Percentiles rank a stretch among this genome's conserved stretches.
Conservation (phyloP, 2,797 vertebrate species). For the Danio albolineatus region DNA sequence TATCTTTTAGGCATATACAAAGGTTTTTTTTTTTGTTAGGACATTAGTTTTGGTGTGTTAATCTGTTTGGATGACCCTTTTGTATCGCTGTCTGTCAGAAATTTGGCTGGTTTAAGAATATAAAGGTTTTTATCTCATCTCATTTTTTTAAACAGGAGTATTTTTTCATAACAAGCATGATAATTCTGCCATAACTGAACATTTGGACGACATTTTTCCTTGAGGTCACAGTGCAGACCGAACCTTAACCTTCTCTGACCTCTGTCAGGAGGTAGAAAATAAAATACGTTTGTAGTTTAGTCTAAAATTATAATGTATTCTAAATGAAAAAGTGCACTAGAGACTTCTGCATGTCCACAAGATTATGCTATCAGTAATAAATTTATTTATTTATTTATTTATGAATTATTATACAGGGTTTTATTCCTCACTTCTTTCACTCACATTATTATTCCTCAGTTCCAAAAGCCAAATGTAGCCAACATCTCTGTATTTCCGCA, state of each 20-base stretch:
- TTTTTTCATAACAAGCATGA: not conserved
- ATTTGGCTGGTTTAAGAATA: not conserved
- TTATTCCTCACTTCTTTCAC: not conserved
- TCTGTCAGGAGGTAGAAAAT: not conserved
- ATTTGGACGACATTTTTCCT: not conserved
- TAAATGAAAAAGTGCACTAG: not conserved
- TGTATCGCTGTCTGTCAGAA: not conserved
- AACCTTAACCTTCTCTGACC: not conserved
- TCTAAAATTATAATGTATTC: not conserved
- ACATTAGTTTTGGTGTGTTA: too few relatives aligned
- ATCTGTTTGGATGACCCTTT: not conserved
- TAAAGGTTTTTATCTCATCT: too few relatives aligned
- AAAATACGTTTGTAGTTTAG: too few relatives aligned
- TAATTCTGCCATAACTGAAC: not conserved
- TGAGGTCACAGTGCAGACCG: constrained; percentile 5
- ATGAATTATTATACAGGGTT: not conserved
- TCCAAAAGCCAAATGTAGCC: too few relatives aligned
- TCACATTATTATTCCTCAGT: too few relatives aligned
- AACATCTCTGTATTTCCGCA: not conserved
- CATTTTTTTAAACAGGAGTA: not conserved
- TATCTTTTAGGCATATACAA: too few relatives aligned
- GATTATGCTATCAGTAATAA: not conserved
- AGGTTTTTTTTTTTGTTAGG: too few relatives aligned
- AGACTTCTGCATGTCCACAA: not conserved
- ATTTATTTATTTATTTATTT: not conserved